A percentile compares a stretch with the other conserved stretches of the same genome.
phyloP scores from a whole-genome alignment of 2,113 vertebrate genomes.

The Osmerus eperlanus region DNA sequence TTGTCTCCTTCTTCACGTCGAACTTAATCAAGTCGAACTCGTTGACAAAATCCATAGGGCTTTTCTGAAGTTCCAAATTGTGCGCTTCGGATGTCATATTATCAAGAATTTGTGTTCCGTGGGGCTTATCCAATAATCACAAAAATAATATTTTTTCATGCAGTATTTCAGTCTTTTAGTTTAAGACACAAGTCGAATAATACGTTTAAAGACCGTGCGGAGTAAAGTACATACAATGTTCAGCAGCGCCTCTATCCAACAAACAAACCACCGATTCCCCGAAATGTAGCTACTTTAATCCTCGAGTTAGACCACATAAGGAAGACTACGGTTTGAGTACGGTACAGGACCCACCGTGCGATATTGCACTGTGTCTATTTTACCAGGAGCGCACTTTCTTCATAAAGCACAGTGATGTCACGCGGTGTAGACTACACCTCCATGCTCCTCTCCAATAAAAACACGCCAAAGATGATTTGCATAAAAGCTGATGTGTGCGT shows the following conservation, averaged over 20 bases:
- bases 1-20: slow-evolving; percentile 92
- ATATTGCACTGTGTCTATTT: slow-evolving; percentile 12
- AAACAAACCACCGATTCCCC: too few relatives aligned
- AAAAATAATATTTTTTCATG: slow-evolving; percentile 39
- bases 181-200: slow-evolving; percentile 2
- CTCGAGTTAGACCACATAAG: slow-evolving; percentile 7
- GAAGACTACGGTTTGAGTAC: slow-evolving; percentile 14
- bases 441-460: slow-evolving; percentile 63
- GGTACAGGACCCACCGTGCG: slow-evolving; percentile 40
- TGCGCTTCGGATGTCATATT: slow-evolving; percentile 87
- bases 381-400: slow-evolving; percentile 64
- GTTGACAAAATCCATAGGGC: slow-evolving; percentile 91
- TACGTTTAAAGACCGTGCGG: neutral
- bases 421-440: slow-evolving; percentile 58
- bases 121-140: slow-evolving; percentile 36
- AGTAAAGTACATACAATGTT: too few relatives aligned
- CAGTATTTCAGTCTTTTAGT: slow-evolving; percentile 35
- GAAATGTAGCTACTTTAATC: neutral
- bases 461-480: slow-evolving; percentile 52
- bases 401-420: slow-evolving; percentile 69
- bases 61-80: slow-evolving; percentile 82
- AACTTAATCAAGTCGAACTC: slow-evolving; percentile 98
- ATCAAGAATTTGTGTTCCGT: slow-evolving; percentile 22
- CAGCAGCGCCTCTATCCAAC: too few relatives aligned
- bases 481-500: slow-evolving; percentile 49